Base-by-base conservation (phyloP, 2,888 invertebrate genomes). In the Bhutanitis thaidina region DNA sequence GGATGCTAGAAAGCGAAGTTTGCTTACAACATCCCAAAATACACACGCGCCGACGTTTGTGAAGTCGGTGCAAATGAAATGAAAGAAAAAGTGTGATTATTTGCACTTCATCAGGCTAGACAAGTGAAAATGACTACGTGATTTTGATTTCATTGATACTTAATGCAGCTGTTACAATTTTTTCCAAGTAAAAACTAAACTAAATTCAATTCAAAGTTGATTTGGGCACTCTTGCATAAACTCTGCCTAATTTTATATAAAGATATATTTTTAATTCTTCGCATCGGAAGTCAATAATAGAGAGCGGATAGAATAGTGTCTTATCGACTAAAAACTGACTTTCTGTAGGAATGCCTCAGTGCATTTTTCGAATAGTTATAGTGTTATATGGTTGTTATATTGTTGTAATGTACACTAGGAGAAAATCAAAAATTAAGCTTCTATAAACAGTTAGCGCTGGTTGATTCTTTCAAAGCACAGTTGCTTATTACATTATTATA, bases 1-100 rank as follows among this genome's bases (percentile, higher is more conserved):
- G 74, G 71, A 73, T 81, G 78, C 76, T 86, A 88, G 89, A 89
- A 89, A 89, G 89, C 80, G 83, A 72, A 74, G 82, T 86, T 84
- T 80, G 78, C 81, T 79, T 77, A 78, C 76, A 72, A 75, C 79
- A 81, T 74, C 71, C 65, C 64, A 65, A 79, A 71, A 74, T 65
- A 60, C 66, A 74, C 71, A 71, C 71, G 72, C 77, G 66, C 57
- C 65, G 69, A 65, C 63, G 65, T 74, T 76, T 81, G 73, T 76
- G 75, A 77, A 70, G 69, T 59, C 58, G 67, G 79, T 81, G 83
- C 62, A 84, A 86, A 88, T 82, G 79, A 80, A 80, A 82, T 70
- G 87, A 87, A 84, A 88, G 88, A 88, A 89, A 89, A 86, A 89
- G 89, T 88, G 80, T 65, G 79, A 80, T 77, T 87, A 75, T 87